These are phyloP conservation scores for Argyresthia albistria DNA, from an alignment of 2,888 invertebrate genomes.

Conservation along the genomic window DNA sequence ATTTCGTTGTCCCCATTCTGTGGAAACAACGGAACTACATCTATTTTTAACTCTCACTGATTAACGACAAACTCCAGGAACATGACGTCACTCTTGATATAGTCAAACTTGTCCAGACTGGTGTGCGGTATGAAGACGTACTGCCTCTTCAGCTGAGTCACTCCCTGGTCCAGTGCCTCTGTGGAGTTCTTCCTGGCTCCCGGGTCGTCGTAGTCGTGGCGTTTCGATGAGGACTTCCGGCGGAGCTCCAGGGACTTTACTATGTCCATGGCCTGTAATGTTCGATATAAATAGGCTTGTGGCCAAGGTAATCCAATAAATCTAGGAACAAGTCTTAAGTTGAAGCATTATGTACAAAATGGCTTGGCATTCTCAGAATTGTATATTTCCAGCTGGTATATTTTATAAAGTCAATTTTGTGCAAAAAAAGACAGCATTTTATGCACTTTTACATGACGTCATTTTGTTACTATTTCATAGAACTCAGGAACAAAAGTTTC, in stretches of 20 bases:
- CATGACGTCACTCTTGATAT: conserved; percentile 72
- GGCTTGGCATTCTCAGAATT: too few species aligned
- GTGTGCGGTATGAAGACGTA: conserved; percentile 79
- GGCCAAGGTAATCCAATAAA: too few species aligned
- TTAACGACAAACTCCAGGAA: conserved; percentile 72
- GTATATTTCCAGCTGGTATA: too few species aligned
- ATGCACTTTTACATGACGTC: too few species aligned
- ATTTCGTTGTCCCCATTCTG: too few species aligned
- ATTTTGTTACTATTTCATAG: too few species aligned
- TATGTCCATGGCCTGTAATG: conserved; percentile 72
- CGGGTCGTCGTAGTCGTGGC: conserved; percentile 43
- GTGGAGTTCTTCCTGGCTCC: conserved; percentile 36
- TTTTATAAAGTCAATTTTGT: too few species aligned
- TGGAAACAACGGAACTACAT: too few species aligned
- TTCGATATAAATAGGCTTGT: not conserved
- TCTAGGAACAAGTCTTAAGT: too few species aligned
- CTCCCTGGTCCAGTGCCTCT: conserved; percentile 41
- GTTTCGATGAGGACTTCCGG: conserved; percentile 49
- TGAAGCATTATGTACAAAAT: too few species aligned
- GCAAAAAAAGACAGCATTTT: too few species aligned
- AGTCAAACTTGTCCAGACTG: conserved; percentile 72
- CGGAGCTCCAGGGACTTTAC: conserved; percentile 71
- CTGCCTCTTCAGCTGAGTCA: conserved; percentile 56
- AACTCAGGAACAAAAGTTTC: too few species aligned
- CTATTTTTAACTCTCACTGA: conserved; percentile 20